Evolutionary conservation across 2,797 vertebrate species (phyloP), one percentile per base, ranked within the genome.

Genomic region (Sebastes iracundus): DNA sequence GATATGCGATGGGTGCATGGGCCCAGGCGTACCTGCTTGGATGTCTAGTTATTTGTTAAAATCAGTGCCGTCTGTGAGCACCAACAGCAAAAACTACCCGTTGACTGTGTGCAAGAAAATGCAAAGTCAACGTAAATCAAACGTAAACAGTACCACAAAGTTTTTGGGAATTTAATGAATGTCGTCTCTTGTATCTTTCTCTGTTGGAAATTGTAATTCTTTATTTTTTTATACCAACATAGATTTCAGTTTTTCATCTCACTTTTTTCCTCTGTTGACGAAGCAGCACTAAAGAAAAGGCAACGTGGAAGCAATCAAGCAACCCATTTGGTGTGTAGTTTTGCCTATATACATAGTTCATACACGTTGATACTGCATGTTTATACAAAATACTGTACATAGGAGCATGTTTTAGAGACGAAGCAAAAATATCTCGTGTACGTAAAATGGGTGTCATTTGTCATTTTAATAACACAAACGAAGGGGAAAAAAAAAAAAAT

Each of bases 331-430:
- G 92, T 92, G 90, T 96, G 95, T 96, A 96, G 95, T 95, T 96
- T 91, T 87, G 92, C 92, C 94, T 95, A 96, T 96, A 96, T 95
- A 95, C 85, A 95, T 96, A 94, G 94, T 92, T 93, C 95, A 94
- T 93, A 93, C 94, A 94, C 94, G 90, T 86, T 95, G 93, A 92
- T 96, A 96, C 91, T 97, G 97, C 98, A 98, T 97, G 97, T 93
- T 96, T 77, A 94, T 96, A 95, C 95, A 95, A 94, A 90, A 92
- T 90, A 95, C 86, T 95, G 95, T 97, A 97, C 94, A 96, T 92
- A 97, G 95, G 94, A 93, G 97, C 98, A 98, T 97, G 97, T 96
- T 94, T 92, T 92, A 90, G 96, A 94, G 93, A 94, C 80, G 7
- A 95, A 93, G 87, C 89, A 91, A 95, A 95, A 95, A 95, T 95